Conservation (phyloP, 2,113 vertebrate species). For the Upupa epops region DNA sequence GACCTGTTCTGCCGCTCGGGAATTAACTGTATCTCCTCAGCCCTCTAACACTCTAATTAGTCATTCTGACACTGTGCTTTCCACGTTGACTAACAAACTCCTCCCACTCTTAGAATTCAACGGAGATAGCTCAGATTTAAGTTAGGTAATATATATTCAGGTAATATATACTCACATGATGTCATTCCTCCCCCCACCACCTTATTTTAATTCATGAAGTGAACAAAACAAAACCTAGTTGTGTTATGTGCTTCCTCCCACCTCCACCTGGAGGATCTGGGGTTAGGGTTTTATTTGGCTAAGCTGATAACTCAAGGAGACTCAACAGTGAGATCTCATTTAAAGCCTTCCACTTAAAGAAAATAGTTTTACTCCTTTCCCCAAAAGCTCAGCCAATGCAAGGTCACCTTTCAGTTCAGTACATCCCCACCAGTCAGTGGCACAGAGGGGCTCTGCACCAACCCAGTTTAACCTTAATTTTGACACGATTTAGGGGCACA, state of each 20-base stretch:
- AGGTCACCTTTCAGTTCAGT: neutral
- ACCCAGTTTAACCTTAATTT: neutral
- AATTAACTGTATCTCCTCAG: neutral
- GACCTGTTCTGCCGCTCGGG: neutral
- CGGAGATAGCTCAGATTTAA: neutral
- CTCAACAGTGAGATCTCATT: neutral
- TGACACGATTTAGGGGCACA: neutral
- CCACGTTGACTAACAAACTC: neutral
- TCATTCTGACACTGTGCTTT: neutral
- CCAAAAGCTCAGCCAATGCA: neutral
- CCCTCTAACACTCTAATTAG: neutral
- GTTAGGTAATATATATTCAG: neutral
- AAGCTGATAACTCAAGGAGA: neutral
- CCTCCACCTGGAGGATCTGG: neutral
- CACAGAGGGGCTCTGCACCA: neutral
- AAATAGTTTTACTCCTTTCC: neutral
- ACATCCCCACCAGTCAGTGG: fast-evolving
- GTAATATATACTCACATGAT: neutral
- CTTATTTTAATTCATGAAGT: neutral
- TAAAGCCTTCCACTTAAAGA: neutral
- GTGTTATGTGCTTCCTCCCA: neutral
- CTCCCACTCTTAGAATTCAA: neutral
- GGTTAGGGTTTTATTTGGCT: neutral
- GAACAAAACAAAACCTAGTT: neutral
- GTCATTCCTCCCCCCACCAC: neutral